Percentiles rank a stretch among this genome's conserved stretches.
phyloP scores from a whole-genome alignment of 2,113 vertebrate genomes.

The Irena cyanogastra region DNA sequence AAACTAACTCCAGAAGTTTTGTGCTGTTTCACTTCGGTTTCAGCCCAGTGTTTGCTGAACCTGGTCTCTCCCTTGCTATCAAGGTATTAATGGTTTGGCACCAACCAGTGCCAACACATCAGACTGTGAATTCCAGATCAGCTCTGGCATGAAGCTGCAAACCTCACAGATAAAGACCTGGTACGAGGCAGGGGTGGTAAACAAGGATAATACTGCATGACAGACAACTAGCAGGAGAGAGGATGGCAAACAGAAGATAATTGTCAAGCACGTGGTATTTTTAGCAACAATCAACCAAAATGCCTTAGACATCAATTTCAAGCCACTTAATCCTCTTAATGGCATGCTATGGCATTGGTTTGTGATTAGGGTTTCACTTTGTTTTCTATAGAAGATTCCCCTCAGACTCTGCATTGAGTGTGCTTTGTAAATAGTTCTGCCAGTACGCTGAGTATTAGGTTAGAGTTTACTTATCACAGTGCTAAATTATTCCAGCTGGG shows the following conservation, averaged over 20 bases:
- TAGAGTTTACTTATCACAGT: slow-evolving; percentile 28
- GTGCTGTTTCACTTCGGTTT: not conserved
- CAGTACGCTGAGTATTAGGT: not conserved
- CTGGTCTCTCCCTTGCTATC: not conserved
- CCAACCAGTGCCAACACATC: not conserved
- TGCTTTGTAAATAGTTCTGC: slow-evolving; percentile 9
- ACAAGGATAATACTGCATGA: not conserved
- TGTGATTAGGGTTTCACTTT: slow-evolving; percentile 7
- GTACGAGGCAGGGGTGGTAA: not conserved
- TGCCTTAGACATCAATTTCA: slow-evolving; percentile 42
- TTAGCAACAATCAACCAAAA: slow-evolving; percentile 46
- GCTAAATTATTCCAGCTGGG: slow-evolving; percentile 44
- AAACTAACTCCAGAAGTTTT: not conserved
- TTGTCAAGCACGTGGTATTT: slow-evolving; percentile 35
- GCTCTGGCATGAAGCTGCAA: slow-evolving; percentile 4
- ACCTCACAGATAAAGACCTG: not conserved
- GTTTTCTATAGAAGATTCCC: slow-evolving; percentile 35
- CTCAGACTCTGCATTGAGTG: not conserved
- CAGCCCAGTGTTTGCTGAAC: not conserved
- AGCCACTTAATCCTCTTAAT: slow-evolving; percentile 48
- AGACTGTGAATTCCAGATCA: not conserved
- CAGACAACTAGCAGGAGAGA: slow-evolving; percentile 20
- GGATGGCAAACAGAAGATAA: slow-evolving; percentile 15
- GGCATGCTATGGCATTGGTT: slow-evolving; percentile 20
- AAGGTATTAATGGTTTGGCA: slow-evolving; percentile 28